These are phyloP conservation scores for Columbina picui DNA, from an alignment of 2,113 vertebrate genomes.

Conservation along the genomic window DNA sequence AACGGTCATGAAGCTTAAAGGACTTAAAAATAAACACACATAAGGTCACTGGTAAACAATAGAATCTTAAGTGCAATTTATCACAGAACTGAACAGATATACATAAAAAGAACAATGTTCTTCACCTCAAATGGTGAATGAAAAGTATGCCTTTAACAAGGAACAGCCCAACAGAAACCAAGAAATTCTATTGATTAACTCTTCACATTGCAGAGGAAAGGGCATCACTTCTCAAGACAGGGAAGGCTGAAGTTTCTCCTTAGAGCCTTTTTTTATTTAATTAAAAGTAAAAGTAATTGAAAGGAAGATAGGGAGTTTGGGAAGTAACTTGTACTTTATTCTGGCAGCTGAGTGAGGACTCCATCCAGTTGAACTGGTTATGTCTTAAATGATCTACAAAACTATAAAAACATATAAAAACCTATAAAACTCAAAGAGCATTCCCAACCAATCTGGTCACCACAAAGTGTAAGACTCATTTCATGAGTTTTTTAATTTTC, in stretches of 20 bases:
- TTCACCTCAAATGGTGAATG: background rate
- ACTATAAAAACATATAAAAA: background rate
- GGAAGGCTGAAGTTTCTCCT: background rate
- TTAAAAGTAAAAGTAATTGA: background rate
- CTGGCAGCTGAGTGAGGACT: background rate
- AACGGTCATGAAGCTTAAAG: background rate
- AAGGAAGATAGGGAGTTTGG: background rate
- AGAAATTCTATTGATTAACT: background rate
- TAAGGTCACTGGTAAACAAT: background rate
- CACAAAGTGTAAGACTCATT: background rate
- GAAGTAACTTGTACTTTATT: background rate
- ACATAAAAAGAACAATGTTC: background rate
- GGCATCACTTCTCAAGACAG: background rate
- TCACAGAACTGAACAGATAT: background rate
- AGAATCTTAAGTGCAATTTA: background rate
- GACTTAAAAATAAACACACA: background rate
- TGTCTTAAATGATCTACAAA: background rate
- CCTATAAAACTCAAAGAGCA: background rate
- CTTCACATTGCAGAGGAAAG: background rate
- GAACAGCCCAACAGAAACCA: background rate
- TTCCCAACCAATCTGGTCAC: background rate
- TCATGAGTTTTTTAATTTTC: constrained; percentile 29
- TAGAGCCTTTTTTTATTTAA: background rate
- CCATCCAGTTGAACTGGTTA: background rate
- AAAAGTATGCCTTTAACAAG: constrained; percentile 6